Conservation (phyloP, 2,888 invertebrate genomes). For the Strigamia transsilvanica region DNA sequence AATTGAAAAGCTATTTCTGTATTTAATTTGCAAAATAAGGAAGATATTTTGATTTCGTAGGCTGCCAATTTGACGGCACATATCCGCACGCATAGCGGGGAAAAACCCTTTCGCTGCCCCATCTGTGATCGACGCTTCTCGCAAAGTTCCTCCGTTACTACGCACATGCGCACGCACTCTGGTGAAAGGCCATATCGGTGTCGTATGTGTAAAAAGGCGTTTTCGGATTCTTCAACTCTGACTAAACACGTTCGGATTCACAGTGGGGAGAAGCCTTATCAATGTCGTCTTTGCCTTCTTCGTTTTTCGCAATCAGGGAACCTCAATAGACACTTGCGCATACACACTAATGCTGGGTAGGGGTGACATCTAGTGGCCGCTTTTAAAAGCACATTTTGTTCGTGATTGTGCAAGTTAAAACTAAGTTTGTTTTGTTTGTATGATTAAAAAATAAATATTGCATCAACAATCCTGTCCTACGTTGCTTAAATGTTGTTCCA, state of each 20-base stretch:
- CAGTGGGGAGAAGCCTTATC: constrained; percentile 94
- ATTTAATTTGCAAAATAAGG: not conserved
- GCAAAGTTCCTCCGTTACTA: constrained; percentile 92
- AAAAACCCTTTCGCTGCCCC: constrained; percentile 97
- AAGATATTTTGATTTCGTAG: constrained; percentile 68
- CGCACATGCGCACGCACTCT: constrained; percentile 99
- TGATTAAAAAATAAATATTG: too few relatives aligned
- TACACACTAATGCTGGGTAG: constrained; percentile 70
- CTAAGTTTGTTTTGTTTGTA: too few relatives aligned
- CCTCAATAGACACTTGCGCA: constrained; percentile 97
- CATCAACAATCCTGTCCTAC: too few relatives aligned
- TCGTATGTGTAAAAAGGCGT: constrained; percentile 95
- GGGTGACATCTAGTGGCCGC: too few relatives aligned
- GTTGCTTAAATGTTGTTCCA: too few relatives aligned
- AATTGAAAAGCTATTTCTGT: not conserved
- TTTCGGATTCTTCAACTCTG: constrained; percentile 97
- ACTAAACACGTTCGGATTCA: constrained; percentile 95
- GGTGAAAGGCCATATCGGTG: constrained; percentile 98
- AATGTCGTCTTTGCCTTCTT: constrained; percentile 93
- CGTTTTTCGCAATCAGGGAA: constrained; percentile 99
- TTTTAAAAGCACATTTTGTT: too few relatives aligned
- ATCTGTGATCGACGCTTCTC: constrained; percentile 97
- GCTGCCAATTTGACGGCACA: constrained; percentile 98
- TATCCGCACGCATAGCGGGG: constrained; percentile 93
- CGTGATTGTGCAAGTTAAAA: too few relatives aligned